Evolutionary conservation across 2,797 vertebrate species (phyloP).

Genomic region (Synanceia verrucosa): DNA sequence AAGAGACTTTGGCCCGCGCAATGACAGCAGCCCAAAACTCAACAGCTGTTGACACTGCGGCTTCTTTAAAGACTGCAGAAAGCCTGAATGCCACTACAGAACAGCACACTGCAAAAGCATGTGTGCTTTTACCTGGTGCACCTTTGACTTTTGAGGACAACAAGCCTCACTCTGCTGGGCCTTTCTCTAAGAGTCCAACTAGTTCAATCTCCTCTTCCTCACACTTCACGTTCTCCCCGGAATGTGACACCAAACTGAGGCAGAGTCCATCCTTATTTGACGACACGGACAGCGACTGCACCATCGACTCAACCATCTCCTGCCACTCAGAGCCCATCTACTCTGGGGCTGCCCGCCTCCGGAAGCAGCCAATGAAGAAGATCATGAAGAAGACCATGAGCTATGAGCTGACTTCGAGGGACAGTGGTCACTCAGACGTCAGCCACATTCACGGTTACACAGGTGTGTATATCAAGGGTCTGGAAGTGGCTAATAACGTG

Average conservation of each 20-base stretch:
- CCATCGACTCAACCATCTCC: conserved; percentile 79
- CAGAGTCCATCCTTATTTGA: conserved; percentile 76
- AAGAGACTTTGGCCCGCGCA: conserved; percentile 73
- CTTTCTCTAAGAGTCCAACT: conserved; percentile 65
- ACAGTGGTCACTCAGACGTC: conserved; percentile 62
- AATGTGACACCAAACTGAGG: conserved; percentile 58
- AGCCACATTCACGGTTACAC: conserved; percentile 82
- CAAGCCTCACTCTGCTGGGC: conserved; percentile 61
- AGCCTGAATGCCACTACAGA: conserved; percentile 17
- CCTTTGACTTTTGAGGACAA: conserved; percentile 64
- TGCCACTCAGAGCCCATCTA: conserved; percentile 82
- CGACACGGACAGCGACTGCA: conserved; percentile 84
- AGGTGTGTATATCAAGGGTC: conserved; percentile 84
- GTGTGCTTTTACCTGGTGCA: conserved; percentile 40
- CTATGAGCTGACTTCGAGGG: conserved; percentile 72
- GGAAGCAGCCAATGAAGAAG: conserved; percentile 88
- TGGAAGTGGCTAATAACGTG: conserved; percentile 85
- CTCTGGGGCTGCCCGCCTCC: conserved; percentile 69
- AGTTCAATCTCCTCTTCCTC: conserved; percentile 60
- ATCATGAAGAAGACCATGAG: conserved; percentile 88
- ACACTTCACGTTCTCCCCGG: conserved; percentile 69
- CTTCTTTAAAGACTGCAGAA: conserved; percentile 31
- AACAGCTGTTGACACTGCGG: not conserved
- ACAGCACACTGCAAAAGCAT: conserved; percentile 11
- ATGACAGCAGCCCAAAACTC: not conserved